These are phyloP conservation scores for Toxotes jaculatrix DNA, from an alignment of 2,113 vertebrate species.

Conservation along the genomic window DNA sequence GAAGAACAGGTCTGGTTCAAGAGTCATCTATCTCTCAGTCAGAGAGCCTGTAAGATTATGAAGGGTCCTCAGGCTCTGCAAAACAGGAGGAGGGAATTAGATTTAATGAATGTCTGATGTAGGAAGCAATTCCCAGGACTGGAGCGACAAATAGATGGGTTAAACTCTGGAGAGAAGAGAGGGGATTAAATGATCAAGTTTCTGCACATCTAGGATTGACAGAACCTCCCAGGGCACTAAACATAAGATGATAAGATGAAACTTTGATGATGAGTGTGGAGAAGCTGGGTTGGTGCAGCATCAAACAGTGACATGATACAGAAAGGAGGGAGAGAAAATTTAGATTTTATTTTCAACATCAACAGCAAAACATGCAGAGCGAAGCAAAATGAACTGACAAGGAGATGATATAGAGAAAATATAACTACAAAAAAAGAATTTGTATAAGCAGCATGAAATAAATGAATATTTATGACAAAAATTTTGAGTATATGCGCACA, in stretches of 20 bases:
- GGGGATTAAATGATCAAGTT: not conserved
- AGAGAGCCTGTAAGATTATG: constrained; percentile 10
- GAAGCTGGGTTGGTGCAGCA: constrained; percentile 16
- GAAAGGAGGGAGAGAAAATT: not conserved
- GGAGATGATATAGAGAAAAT: not conserved
- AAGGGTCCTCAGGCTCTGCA: not conserved
- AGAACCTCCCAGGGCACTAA: not conserved
- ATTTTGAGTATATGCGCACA: not conserved
- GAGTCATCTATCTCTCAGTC: constrained; percentile 4
- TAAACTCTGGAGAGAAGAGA: constrained; percentile 15
- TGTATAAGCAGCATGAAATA: not conserved
- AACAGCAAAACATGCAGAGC: not conserved
- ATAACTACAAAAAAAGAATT: not conserved
- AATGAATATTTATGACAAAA: not conserved
- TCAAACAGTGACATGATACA: constrained; percentile 10
- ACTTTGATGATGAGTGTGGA: not conserved
- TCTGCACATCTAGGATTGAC: constrained; percentile 28
- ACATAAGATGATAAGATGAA: constrained; percentile 23
- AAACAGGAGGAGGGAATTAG: constrained; percentile 5
- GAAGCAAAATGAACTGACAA: not conserved
- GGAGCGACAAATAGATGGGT: constrained; percentile 1
- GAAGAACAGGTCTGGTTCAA: constrained; percentile 3
- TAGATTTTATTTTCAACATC: constrained; percentile 11
- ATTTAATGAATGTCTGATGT: constrained; percentile 21
- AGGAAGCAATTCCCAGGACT: not conserved